Evolutionary conservation across 1,140 invertebrate genomes (phyloP).

Genomic region (Drosophila seguyi): DNA sequence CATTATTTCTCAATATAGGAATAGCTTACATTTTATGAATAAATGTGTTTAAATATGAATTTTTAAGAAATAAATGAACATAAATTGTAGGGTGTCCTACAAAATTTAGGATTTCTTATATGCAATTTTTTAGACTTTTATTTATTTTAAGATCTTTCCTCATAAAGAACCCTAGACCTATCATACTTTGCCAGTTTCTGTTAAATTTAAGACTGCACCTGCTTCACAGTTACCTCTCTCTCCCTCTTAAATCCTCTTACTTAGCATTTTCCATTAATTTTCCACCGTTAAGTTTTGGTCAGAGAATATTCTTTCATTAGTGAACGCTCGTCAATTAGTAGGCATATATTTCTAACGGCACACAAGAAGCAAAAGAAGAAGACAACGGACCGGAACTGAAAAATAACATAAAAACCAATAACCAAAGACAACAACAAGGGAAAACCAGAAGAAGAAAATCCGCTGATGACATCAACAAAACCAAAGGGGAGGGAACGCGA

Average conservation of each 20-base stretch:
- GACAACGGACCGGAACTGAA: conserved; percentile 68
- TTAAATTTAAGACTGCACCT: conserved; percentile 30
- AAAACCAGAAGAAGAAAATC: conserved; percentile 32
- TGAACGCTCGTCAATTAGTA: conserved; percentile 65
- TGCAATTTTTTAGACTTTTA: no score
- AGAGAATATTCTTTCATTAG: conserved; percentile 74
- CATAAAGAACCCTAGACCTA: conserved; percentile 28
- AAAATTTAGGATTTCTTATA: no score
- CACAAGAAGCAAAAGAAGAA: conserved; percentile 7
- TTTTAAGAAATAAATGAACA: no score
- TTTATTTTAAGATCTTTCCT: neutral
- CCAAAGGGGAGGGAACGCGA: conserved; percentile 1
- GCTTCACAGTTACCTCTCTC: conserved; percentile 7
- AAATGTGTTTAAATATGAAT: no score
- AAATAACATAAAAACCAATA: conserved; percentile 64
- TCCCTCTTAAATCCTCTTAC: conserved; percentile 4
- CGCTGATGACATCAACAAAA: conserved; percentile 54
- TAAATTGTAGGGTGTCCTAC: no score
- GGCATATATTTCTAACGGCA: conserved; percentile 68
- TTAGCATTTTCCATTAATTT: conserved; percentile 47
- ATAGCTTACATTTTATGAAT: no score
- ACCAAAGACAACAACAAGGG: conserved; percentile 29
- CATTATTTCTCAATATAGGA: no score
- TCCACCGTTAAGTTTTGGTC: conserved; percentile 66
- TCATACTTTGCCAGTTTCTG: conserved; percentile 37